Percentiles rank a stretch among this genome's conserved stretches.
Conservation (phyloP, 2,113 vertebrate species). For the Tinamus guttatus region DNA sequence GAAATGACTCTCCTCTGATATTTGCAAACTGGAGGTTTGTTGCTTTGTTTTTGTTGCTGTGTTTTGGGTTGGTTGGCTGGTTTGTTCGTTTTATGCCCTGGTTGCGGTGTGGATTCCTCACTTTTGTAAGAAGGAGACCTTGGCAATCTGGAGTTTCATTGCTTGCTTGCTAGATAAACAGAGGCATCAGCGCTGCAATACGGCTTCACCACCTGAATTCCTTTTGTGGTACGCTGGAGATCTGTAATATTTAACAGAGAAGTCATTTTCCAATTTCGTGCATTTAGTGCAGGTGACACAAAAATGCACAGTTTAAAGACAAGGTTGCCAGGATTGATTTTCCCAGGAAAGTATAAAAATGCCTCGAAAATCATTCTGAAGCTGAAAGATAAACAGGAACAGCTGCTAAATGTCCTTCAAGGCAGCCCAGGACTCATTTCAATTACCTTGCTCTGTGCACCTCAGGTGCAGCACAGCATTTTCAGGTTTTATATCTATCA, state of each 20-base stretch:
- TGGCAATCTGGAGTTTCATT: background rate
- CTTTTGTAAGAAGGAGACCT: conserved; percentile 46
- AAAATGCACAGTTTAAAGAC: conserved; percentile 70
- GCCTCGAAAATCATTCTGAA: conserved; percentile 62
- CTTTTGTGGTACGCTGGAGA: background rate
- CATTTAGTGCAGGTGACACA: conserved; percentile 59
- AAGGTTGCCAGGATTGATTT: conserved; percentile 56
- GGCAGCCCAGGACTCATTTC: conserved; percentile 70
- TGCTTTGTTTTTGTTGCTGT: background rate
- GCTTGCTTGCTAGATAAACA: background rate
- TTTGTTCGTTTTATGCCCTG: background rate
- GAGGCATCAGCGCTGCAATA: background rate
- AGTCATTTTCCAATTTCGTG: conserved; percentile 19
- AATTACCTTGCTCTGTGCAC: conserved; percentile 60
- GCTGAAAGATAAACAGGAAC: conserved; percentile 75
- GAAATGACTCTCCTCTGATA: background rate
- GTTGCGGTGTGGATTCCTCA: conserved; percentile 27
- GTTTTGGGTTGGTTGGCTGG: too few relatives aligned
- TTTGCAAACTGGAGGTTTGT: background rate
- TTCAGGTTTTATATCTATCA: conserved; percentile 69
- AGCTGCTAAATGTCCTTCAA: conserved; percentile 76
- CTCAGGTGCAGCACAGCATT: conserved; percentile 67
- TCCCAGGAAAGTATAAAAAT: conserved; percentile 73
- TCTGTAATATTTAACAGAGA: conserved; percentile 31
- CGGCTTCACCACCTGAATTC: conserved; percentile 27